These are phyloP conservation scores for Ptilonorhynchus violaceus DNA, from an alignment of 2,113 vertebrate genomes.

Conservation along the genomic window DNA sequence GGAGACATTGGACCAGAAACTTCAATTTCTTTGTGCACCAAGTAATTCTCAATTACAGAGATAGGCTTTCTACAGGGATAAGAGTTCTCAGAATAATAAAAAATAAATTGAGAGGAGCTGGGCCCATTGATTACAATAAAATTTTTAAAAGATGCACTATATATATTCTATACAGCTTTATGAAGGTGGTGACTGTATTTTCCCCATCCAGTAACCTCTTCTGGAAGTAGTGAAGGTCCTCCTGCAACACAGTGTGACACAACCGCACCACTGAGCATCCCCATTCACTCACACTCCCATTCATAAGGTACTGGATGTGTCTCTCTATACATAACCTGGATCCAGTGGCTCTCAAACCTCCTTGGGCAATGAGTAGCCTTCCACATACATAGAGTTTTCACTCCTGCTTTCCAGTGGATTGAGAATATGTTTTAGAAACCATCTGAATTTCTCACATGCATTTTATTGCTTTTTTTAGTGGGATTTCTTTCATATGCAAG, in stretches of 20 bases:
- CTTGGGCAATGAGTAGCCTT: not conserved
- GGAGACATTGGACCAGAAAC: not conserved
- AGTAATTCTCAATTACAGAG: not conserved
- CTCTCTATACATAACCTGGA: not conserved
- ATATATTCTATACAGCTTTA: not conserved
- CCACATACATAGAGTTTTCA: not conserved
- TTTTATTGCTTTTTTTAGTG: not conserved
- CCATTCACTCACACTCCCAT: not conserved
- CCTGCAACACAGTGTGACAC: not conserved
- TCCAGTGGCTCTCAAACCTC: not conserved
- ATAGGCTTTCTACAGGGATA: not conserved
- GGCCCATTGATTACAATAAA: not conserved
- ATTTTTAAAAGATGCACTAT: not conserved
- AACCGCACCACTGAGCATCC: not conserved
- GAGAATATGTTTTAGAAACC: not conserved
- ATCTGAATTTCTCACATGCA: not conserved
- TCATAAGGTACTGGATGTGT: not conserved
- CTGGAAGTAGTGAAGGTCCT: not conserved
- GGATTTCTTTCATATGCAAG: not conserved
- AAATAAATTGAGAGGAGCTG: not conserved
- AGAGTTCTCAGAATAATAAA: not conserved
- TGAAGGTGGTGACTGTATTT: not conserved
- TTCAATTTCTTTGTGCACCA: not conserved
- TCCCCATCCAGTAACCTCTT: not conserved
- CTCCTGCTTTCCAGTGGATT: not conserved